phyloP scores from a whole-genome alignment of 2,888 invertebrate species.

The Mimumesa dahlbomi region DNA sequence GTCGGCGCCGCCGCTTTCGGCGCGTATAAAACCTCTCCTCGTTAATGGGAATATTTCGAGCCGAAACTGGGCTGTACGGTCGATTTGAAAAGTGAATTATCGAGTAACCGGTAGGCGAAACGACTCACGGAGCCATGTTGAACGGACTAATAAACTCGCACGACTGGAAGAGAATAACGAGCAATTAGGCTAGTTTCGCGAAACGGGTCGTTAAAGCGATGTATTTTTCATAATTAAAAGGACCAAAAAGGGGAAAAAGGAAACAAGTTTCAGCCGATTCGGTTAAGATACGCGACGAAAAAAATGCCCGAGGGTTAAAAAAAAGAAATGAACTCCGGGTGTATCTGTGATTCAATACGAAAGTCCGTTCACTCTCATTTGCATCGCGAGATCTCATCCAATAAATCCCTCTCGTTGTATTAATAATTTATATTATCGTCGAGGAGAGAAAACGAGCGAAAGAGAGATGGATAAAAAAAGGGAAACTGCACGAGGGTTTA shows the following conservation, averaged over 20 bases:
- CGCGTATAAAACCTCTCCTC: background rate
- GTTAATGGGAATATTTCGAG: conserved; percentile 16
- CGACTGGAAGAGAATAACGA: conserved; percentile 22
- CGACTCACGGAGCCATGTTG: too few relatives aligned
- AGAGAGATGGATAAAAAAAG: too few relatives aligned
- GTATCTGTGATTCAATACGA: too few relatives aligned
- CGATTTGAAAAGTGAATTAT: too few relatives aligned
- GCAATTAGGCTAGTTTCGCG: conserved; percentile 30
- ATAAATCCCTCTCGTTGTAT: background rate
- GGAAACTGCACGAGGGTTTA: background rate
- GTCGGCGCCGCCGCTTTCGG: background rate
- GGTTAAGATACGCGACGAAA: too few relatives aligned
- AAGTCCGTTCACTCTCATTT: background rate
- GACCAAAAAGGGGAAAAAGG: too few relatives aligned
- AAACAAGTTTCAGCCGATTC: too few relatives aligned
- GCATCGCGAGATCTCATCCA: background rate
- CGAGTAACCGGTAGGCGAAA: too few relatives aligned
- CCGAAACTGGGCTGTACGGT: background rate
- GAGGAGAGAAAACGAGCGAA: background rate
- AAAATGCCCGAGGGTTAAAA: too few relatives aligned
- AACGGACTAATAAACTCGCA: background rate
- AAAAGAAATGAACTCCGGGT: too few relatives aligned
- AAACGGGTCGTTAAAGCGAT: too few relatives aligned
- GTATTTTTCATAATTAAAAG: too few relatives aligned
- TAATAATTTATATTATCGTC: background rate